Base-by-base conservation (phyloP, 2,113 vertebrate genomes). In the Dipodomys ordii region DNA sequence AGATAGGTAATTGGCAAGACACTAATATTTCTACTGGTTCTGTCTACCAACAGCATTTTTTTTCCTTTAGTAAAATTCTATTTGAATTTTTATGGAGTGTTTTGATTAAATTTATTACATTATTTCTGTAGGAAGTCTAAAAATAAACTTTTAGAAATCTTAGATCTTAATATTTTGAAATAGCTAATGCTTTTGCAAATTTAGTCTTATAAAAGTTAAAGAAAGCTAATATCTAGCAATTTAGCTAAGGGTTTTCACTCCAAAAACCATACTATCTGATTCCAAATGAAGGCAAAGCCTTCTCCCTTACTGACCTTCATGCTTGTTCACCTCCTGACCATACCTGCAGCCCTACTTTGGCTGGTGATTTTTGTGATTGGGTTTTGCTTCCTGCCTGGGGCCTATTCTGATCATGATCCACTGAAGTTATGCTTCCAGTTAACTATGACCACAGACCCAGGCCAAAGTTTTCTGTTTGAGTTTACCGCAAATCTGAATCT, bases 71-170 rank as follows among this genome's bases (percentile, higher is more conserved):
- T 94, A 77, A 49, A 49, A 49, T 49, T 49, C 30, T 7, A 77
- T 92, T 91, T 92, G 22, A 91, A 68, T 92, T 89, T 95, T 84
- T 74, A 84, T 64, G n/a, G 16, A 74, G 4, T 65, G 16, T 85
- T 91, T 94, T 94, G 28, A 77, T 85, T 94, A 77, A 57, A 79
- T 93, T 87, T 84, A 6, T 81, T 77, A n/a, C 11, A 88, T 81
- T 69, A 30, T 78, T 46, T 30, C 10, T 65, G 30, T 87, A 35
- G 57, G 12, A 84, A 91, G 80, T 82, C 6, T n/a, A 78, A 94
- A 90, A 6, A 71, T 27, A 65, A 78, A 65, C 10, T 91, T 73
- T 2, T 68, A 88, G 53, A 23, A 77, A 77, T 72, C 92, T 72
- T 84, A 80, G 9, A 30, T 68, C 13, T 86, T 89, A 87, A 71